These are phyloP conservation scores for Tychaedon coryphoeus DNA, from an alignment of 2,113 vertebrate genomes.

Conservation along the genomic window DNA sequence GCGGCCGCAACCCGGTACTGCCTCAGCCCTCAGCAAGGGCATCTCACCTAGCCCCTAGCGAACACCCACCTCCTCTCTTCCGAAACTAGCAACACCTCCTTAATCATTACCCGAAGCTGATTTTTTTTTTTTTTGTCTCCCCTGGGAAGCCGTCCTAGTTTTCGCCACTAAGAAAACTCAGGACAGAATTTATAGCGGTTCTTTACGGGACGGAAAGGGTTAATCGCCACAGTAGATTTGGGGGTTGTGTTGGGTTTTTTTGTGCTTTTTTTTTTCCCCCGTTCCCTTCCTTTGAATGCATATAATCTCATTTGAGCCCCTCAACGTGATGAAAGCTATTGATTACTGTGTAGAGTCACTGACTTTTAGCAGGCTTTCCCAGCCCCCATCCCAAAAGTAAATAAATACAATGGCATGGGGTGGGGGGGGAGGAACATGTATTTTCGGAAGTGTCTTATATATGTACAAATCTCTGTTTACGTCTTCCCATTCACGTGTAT, in stretches of 20 bases:
- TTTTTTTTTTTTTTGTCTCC: not conserved
- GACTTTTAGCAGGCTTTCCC: not conserved
- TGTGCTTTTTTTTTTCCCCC: too few species aligned
- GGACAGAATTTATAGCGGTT: not conserved
- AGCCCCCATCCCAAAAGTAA: not conserved
- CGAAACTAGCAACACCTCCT: not conserved
- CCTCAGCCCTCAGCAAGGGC: not conserved
- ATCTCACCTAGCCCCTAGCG: not conserved
- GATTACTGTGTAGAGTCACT: not conserved
- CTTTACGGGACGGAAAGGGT: not conserved
- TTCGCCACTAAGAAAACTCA: not conserved
- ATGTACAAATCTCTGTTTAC: not conserved
- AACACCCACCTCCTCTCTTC: not conserved
- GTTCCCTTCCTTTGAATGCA: not conserved
- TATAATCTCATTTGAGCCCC: slow-evolving; percentile 52
- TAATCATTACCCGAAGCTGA: not conserved
- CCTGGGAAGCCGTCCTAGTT: not conserved
- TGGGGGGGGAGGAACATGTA: not conserved
- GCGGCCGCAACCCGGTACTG: not conserved
- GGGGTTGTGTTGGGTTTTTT: not conserved
- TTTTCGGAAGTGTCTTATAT: slow-evolving; percentile 19
- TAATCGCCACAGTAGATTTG: not conserved
- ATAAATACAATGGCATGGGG: not conserved
- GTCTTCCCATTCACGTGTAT: not conserved
- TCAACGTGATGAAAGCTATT: slow-evolving; percentile 33